Evolutionary conservation across 2,797 vertebrate species (phyloP).

Genomic region (Lophius americanus): DNA sequence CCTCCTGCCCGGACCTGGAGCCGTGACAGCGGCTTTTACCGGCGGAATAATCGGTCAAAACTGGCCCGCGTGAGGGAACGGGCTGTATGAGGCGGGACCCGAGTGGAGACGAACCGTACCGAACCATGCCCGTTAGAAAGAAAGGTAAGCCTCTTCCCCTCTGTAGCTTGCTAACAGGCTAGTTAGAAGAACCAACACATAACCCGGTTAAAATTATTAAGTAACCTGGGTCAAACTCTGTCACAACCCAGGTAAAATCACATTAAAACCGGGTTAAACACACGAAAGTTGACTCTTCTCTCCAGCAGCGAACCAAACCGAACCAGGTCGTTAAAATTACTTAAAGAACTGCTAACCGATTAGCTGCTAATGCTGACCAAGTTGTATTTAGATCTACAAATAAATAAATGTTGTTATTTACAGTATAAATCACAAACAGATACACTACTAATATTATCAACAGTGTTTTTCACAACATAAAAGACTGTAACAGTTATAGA

Average conservation of each 20-base stretch:
- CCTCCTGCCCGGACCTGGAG: slow-evolving; percentile 29
- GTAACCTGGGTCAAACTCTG: background rate
- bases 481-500: too few species aligned
- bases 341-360: slow-evolving; percentile 57
- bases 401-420: slow-evolving; percentile 51
- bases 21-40: slow-evolving; percentile 43
- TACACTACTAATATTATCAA: too few species aligned
- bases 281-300: fast-evolving
- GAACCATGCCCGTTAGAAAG: slow-evolving; percentile 90
- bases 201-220: background rate
- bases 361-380: slow-evolving; percentile 68
- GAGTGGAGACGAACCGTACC: slow-evolving; percentile 49
- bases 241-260: too few species aligned
- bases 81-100: slow-evolving; percentile 44
- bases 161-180: slow-evolving; percentile 60
- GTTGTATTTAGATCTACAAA: slow-evolving; percentile 66
- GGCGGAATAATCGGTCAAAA: slow-evolving; percentile 4
- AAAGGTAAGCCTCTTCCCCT: slow-evolving; percentile 86
- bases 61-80: slow-evolving; percentile 15
- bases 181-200: slow-evolving; percentile 24
- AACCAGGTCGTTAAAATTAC: slow-evolving; percentile 44
- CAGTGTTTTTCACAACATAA: too few species aligned
- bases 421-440: too few species aligned
- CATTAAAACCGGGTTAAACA: fast-evolving
- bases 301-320: slow-evolving; percentile 2